Conservation (phyloP, 2,888 invertebrate species). For the Aproaerema taeniolella region DNA sequence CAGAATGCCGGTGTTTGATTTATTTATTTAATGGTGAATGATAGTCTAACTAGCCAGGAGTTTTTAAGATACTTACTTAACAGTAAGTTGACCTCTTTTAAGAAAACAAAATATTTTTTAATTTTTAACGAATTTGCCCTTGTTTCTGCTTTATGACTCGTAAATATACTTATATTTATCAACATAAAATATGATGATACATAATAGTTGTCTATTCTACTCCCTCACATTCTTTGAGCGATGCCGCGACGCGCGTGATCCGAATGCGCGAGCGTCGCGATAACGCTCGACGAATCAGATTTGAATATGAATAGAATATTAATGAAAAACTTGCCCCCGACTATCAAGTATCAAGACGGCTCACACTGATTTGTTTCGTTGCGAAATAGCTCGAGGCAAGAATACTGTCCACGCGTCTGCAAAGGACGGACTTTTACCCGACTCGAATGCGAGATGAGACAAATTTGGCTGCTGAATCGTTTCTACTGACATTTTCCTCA, state of each 20-base stretch:
- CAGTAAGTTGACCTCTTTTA: too few species aligned
- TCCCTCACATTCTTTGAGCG: constrained; percentile 8
- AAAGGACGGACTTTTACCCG: background rate
- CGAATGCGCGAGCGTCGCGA: constrained; percentile 45
- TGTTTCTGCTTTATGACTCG: too few species aligned
- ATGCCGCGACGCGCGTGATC: constrained; percentile 41
- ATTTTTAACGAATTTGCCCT: too few species aligned
- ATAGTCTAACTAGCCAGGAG: too few species aligned
- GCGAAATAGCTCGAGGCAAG: constrained; percentile 6
- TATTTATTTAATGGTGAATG: too few species aligned
- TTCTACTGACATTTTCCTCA: too few species aligned
- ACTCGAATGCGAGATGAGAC: constrained; percentile 1
- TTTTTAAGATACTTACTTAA: too few species aligned
- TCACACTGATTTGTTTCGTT: constrained; percentile 38
- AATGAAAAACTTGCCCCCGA: constrained; percentile 61
- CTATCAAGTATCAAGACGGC: constrained; percentile 41
- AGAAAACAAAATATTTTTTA: too few species aligned
- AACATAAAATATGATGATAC: too few species aligned
- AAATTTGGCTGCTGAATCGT: constrained; percentile 4
- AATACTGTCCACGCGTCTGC: constrained; percentile 1
- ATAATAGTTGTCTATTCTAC: too few species aligned
- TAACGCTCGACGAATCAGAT: constrained; percentile 64
- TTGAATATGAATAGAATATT: constrained; percentile 73
- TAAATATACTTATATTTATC: too few species aligned
- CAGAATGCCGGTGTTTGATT: too few species aligned